phyloP scores from a whole-genome alignment of 2,888 invertebrate genomes.

The Drosophila picticornis region DNA sequence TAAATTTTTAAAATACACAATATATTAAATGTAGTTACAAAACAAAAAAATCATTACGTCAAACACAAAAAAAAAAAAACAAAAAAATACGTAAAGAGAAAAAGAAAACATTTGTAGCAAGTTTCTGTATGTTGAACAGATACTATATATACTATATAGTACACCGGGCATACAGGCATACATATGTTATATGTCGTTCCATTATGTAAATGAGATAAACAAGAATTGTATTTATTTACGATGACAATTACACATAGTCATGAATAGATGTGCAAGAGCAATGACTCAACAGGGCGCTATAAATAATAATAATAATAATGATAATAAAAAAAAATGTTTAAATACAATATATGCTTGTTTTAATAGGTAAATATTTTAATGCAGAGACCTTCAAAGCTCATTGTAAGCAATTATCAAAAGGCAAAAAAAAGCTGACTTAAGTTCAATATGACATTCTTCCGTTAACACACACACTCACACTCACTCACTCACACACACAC shows the following conservation, averaged over 20 bases:
- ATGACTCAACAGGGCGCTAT: conserved; percentile 70
- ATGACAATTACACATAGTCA: conserved; percentile 44
- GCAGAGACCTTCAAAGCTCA: conserved; percentile 55
- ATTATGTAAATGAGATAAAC: conserved; percentile 51
- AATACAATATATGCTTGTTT: conserved; percentile 21
- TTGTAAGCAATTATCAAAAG: conserved; percentile 45
- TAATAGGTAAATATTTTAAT: conserved; percentile 30
- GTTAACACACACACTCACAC: conserved; percentile 10
- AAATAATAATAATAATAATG: conserved; percentile 32
- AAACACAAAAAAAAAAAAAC: conserved; percentile 22
- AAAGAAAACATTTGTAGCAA: conserved; percentile 42
- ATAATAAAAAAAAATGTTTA: conserved; percentile 19
- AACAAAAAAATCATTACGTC: conserved; percentile 23
- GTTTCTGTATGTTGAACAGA: conserved; percentile 35
- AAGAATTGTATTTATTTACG: conserved; percentile 51
- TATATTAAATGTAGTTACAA: conserved; percentile 56
- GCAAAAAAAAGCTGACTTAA: conserved; percentile 31
- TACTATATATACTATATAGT: conserved; percentile 19
- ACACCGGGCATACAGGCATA: neutral
- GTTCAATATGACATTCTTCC: conserved; percentile 19
- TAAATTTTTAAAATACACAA: conserved; percentile 49
- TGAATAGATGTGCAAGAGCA: conserved; percentile 35
- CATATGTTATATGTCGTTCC: conserved; percentile 32
- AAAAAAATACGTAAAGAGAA: conserved; percentile 18
- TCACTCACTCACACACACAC: conserved; percentile 12